These are phyloP conservation scores for Pleuronectes platessa DNA, from an alignment of 2,113 vertebrate species.

Conservation along the genomic window DNA sequence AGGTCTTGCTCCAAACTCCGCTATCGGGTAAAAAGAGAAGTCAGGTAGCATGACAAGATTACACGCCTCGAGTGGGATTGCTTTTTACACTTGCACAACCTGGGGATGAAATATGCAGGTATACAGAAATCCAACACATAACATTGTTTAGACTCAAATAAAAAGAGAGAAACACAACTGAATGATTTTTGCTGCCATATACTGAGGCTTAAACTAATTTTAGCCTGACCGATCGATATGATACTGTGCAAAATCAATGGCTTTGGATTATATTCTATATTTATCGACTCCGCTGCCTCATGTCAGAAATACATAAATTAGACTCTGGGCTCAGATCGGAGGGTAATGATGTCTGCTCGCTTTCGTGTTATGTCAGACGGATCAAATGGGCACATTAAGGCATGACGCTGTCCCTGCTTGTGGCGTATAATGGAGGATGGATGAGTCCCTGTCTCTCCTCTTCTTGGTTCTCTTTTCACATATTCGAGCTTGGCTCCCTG, in stretches of 20 bases:
- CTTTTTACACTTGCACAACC: conserved; percentile 36
- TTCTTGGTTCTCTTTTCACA: conserved; percentile 33
- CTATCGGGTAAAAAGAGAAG: conserved; percentile 39
- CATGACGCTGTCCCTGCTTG: conserved; percentile 9
- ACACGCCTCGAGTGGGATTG: conserved; percentile 41
- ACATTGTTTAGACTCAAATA: no score
- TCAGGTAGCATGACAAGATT: conserved; percentile 57
- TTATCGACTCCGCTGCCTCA: conserved; percentile 37
- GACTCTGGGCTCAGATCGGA: conserved; percentile 15
- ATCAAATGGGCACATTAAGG: conserved; percentile 44
- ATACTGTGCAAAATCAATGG: conserved; percentile 41
- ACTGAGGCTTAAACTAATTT: conserved; percentile 25
- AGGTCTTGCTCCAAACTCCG: conserved; percentile 13
- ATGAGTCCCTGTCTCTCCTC: conserved; percentile 37
- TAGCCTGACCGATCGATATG: conserved; percentile 31
- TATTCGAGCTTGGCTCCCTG: conserved; percentile 7
- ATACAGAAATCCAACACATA: conserved; percentile 13
- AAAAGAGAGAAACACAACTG: not conserved
- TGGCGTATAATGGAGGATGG: conserved; percentile 10
- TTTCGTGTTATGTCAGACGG: conserved; percentile 25
- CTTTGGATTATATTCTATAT: conserved; percentile 30
- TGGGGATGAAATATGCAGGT: conserved; percentile 45
- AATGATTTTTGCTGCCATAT: conserved; percentile 15
- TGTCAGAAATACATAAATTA: conserved; percentile 16
- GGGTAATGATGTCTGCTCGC: conserved; percentile 7